These are phyloP conservation scores for Caenorhabditis parvicauda DNA, from an alignment of 2,888 invertebrate species.

Conservation along the genomic window DNA sequence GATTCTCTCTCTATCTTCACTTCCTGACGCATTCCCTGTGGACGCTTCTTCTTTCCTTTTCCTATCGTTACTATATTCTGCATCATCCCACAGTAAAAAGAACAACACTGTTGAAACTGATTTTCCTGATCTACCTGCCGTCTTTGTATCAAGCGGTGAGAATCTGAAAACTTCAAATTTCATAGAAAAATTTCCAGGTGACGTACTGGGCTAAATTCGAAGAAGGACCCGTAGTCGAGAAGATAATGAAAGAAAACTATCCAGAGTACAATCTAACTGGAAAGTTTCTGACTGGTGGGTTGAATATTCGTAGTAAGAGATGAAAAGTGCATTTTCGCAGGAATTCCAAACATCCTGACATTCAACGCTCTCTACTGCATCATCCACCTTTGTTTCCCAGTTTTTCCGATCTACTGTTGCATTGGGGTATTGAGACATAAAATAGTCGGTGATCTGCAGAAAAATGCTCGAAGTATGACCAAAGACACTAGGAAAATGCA, in stretches of 20 bases:
- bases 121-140: conserved; percentile 14
- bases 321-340: too few species aligned
- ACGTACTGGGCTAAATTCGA: not conserved
- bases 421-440: conserved; percentile 21
- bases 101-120: conserved; percentile 1
- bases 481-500: conserved; percentile 28
- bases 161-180: not conserved
- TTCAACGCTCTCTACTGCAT: conserved; percentile 23
- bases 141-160: conserved; percentile 12
- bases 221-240: conserved; percentile 4
- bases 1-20: too few species aligned
- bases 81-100: conserved; percentile 12
- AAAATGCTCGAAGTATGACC: conserved; percentile 16
- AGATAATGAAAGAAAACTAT: conserved; percentile 5
- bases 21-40: conserved; percentile 19
- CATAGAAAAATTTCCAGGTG: not conserved
- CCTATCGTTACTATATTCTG: conserved; percentile 22
- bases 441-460: conserved; percentile 14
- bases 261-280: conserved; percentile 24
- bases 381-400: conserved; percentile 31
- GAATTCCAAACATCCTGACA: conserved; percentile 10
- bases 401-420: conserved; percentile 28
- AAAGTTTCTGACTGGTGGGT: conserved; percentile 12
- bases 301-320: too few species aligned
- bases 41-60: conserved; percentile 22